Evolutionary conservation across 2,113 vertebrate species (phyloP).

Genomic region (Brachirus orientalis): DNA sequence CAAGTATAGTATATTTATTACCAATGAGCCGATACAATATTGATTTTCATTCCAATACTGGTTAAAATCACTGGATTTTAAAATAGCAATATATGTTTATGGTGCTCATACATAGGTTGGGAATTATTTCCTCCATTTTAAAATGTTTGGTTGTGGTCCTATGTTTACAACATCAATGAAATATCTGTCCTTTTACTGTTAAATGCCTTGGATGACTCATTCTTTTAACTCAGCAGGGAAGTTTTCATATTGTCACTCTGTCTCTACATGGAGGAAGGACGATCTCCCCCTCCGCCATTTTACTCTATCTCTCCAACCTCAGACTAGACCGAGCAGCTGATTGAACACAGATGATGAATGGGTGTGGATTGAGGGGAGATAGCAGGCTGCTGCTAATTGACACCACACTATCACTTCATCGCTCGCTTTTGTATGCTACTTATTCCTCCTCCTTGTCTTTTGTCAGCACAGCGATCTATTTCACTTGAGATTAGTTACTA

Average conservation of each 20-base stretch:
- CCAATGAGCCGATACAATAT: too few species aligned
- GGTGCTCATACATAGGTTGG: too few species aligned
- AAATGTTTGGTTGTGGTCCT: too few species aligned
- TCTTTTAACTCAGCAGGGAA: slow-evolving; percentile 19
- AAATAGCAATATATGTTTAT: too few species aligned
- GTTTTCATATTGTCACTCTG: slow-evolving; percentile 23
- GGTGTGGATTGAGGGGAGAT: slow-evolving; percentile 62
- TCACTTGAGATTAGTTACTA: slow-evolving; percentile 41
- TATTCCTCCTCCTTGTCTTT: slow-evolving; percentile 34
- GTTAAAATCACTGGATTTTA: too few species aligned
- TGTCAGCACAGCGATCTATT: slow-evolving; percentile 52
- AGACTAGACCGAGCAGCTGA: slow-evolving; percentile 46
- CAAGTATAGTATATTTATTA: too few species aligned
- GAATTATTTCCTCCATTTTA: too few species aligned
- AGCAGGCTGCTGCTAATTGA: slow-evolving; percentile 61
- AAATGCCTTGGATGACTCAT: too few species aligned
- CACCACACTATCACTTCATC: slow-evolving; percentile 63
- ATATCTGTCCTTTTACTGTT: too few species aligned
- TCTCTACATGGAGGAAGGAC: slow-evolving; percentile 6
- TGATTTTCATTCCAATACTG: too few species aligned
- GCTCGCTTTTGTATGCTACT: slow-evolving; percentile 47
- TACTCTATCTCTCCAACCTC: slow-evolving; percentile 16
- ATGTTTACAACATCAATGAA: too few species aligned
- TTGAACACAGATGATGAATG: slow-evolving; percentile 71
- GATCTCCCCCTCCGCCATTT: slow-evolving; percentile 48